Base-by-base conservation (phyloP, 2,113 vertebrate genomes). In the Lynx canadensis region DNA sequence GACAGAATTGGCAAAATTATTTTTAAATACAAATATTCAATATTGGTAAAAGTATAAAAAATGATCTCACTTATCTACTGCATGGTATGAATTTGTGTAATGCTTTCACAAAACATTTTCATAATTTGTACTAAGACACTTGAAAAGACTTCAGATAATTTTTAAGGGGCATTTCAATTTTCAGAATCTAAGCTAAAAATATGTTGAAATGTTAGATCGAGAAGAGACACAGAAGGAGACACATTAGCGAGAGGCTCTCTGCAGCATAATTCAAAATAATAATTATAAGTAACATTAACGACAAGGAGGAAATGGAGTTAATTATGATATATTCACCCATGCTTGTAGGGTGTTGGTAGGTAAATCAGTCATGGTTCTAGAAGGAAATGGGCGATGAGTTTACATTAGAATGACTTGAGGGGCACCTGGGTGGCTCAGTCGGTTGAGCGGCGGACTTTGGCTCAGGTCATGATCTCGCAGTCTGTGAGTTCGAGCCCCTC, bases 121-220 rank as follows among this genome's bases (percentile, higher is more conserved):
- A 90, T 31, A 79, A 95, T 95, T 66, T 88, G 23, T 41, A 57
- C n/a, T 76, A 73, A 79, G 71, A 80, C 7, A 82, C 41, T 84
- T 76, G 19, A 79, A 95, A 93, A 88, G 13, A 66, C 41, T 95
- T 94, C 50, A 81, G 45, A 80, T 69, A 8, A 93, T 55, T 68
- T 68, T 87, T 7, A 41, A 93, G 48, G 3, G 95, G 0, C 29
- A 82, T 81, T 74, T 31, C 27, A 94, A 57, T 38, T 71, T 93
- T 84, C 18, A 45, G 33, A 83, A 52, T 41, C 45, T 78, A 52
- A 93, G 13, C 31, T 71, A 36, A 81, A 89, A 87, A 11, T 74
- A 14, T 38, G 65, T 89, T 76, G 74, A 55, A 74, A 81, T 55
- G 38, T 65, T 76, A 27, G 5, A 27, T 23, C 41, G 3, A 68